Conservation (phyloP, 2,113 vertebrate genomes). For the Vombatus ursinus region DNA sequence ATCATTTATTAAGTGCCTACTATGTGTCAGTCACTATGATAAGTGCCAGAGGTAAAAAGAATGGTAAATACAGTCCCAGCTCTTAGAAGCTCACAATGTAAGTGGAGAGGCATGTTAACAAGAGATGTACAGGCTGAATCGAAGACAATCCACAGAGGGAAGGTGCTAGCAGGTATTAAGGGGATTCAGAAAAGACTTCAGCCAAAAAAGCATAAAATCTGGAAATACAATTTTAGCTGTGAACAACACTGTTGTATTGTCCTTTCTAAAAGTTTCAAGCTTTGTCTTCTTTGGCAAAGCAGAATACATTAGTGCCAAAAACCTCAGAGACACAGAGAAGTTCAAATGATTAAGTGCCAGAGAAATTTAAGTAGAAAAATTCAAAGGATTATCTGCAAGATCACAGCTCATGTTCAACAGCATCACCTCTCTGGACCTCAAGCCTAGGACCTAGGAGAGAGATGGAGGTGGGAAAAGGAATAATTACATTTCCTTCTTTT, state of each 20-base stretch:
- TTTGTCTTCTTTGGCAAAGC: background rate
- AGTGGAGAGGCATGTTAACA: background rate
- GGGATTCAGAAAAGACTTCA: background rate
- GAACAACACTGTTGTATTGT: background rate
- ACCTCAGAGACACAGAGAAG: background rate
- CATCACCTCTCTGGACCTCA: background rate
- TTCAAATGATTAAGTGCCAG: background rate
- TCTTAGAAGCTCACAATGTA: background rate
- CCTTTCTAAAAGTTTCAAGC: background rate
- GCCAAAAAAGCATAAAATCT: background rate
- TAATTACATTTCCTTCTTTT: background rate
- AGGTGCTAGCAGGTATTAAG: background rate
- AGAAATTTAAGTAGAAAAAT: conserved; percentile 9
- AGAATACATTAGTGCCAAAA: background rate
- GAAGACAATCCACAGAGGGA: background rate
- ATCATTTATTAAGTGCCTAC: background rate
- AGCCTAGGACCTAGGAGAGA: background rate
- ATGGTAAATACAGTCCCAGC: background rate
- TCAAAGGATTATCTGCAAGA: background rate
- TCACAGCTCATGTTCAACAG: background rate
- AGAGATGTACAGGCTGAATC: background rate
- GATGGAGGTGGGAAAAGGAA: background rate
- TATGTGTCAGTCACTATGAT: background rate
- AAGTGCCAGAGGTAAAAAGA: background rate
- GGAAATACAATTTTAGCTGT: background rate